Evolutionary conservation across 2,113 vertebrate genomes (phyloP).

Genomic region (Rousettus leschenaultii): DNA sequence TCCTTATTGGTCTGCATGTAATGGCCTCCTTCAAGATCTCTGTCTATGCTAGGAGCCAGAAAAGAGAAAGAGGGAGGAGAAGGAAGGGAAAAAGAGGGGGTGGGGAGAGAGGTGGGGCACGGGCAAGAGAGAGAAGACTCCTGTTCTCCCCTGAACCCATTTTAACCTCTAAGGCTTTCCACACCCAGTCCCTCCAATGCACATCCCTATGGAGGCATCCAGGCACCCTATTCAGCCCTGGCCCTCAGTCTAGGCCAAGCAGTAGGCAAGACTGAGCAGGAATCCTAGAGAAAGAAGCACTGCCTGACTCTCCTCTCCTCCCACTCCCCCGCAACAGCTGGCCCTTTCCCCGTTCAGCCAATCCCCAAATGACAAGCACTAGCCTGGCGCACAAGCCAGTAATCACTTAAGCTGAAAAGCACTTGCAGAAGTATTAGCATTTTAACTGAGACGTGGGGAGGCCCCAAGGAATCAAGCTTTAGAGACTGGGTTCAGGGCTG

Average conservation of each 20-base stretch:
- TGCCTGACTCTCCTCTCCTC: not conserved
- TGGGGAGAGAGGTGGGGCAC: too few relatives aligned
- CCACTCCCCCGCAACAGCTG: constrained; percentile 26
- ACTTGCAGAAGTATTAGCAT: not conserved
- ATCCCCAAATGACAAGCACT: not conserved
- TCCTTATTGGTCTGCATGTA: not conserved
- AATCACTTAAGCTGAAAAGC: constrained; percentile 62
- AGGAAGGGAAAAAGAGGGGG: not conserved
- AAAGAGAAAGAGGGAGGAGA: accelerated
- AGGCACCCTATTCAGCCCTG: not conserved
- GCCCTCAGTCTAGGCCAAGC: not conserved
- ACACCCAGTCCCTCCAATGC: not conserved
- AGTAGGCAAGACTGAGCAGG: not conserved
- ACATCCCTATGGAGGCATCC: not conserved
- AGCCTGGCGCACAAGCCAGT: not conserved
- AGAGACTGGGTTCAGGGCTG: not conserved
- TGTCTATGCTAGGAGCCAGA: not conserved
- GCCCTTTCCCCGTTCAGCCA: constrained; percentile 21
- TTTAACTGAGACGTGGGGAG: not conserved
- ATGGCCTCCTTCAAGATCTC: not conserved
- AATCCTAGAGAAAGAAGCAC: not conserved
- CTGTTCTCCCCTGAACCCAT: not conserved
- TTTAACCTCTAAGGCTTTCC: not conserved
- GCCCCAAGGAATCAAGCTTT: not conserved
- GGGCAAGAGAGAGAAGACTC: not conserved